A percentile compares a stretch with the other conserved stretches of the same genome.
Conservation (phyloP, 2,113 vertebrate species). For the pig (Sus scrofa) region T2T-Sscrofa CM000824.6:170832501-170833000, state of each 20-base stretch:
- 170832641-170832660: slow-evolving; percentile 27
- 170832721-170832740: slow-evolving; percentile 42
- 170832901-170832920: background rate
- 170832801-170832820: background rate
- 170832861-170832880: slow-evolving; percentile 1
- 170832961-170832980: background rate
- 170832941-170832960: background rate
- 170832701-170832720: background rate
- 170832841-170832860: background rate
- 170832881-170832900: background rate
- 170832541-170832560: background rate
- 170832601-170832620: slow-evolving; percentile 13
- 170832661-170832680: background rate
- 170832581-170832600: background rate
- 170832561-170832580: background rate
- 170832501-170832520: no score
- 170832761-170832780: slow-evolving; percentile 24
- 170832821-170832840: background rate
- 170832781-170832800: slow-evolving; percentile 29
- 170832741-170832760: background rate
- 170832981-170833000: background rate
- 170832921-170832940: slow-evolving; percentile 25
- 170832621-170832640: background rate
- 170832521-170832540: slow-evolving; percentile 49
- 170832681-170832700: slow-evolving; percentile 2